Base-by-base conservation (phyloP, 2,113 vertebrate genomes). In the Xiphorhynchus elegans region DNA sequence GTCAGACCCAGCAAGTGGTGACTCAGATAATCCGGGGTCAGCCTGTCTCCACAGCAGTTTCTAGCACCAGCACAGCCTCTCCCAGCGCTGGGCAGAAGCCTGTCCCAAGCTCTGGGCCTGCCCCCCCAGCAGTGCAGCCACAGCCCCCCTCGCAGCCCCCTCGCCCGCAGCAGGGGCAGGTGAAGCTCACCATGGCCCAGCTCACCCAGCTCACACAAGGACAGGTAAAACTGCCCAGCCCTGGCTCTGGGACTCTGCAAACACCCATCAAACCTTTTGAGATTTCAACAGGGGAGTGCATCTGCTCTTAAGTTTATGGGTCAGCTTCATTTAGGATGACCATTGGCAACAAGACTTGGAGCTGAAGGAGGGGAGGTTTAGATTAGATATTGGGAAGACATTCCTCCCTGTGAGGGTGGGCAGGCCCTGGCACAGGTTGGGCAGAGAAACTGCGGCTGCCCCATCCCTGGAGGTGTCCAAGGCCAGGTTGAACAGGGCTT, bases 161-260 rank as follows among this genome's bases (percentile, higher is more conserved):
- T 77, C 98, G 99, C 16, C 99, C 99, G 1, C 99, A 99, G 81
- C 99, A 99, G 97, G 99, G 99, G 37, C 99, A 99, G 90, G 99
- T 99, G 81, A 99, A 99, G 81, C 99, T 99, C 42, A 99, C 99
- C 10, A 99, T 99, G 99, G 99, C 99, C 26, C 99, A 99, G 67
- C 99, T 99, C 84, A 99, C 99, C 3, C 99, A 99, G 96, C 98
- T 99, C 33, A 99, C 99, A 2, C 99, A 99, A 95, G 98, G 99
- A 94, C 99, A 99, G 97, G 99, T 99, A 96, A 98, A 97, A 75
- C 24, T 52, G 35, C 7, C 10, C 75, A 74, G 29, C 44, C 28
- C 46, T 58, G 19, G 12, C 9, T 12, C 4, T 37, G 47, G 39
- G 31, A 42, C 17, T 56, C 17, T 52, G 20, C 58, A 35, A 3